These are phyloP conservation scores for Microctonus aethiopoides DNA, from an alignment of 2,888 invertebrate species.

Conservation along the genomic window DNA sequence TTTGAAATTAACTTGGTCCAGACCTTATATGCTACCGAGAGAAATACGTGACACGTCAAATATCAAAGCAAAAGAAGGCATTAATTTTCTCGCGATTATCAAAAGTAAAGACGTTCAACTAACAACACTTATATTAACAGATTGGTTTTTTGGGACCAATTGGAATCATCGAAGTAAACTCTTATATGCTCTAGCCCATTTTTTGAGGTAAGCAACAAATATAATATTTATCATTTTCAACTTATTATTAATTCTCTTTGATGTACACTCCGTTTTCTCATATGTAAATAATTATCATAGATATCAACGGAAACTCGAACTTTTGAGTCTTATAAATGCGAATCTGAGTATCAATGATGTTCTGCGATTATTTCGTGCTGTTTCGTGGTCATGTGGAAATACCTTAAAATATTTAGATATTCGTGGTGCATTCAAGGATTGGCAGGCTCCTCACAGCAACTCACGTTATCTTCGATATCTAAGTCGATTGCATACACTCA, in stretches of 20 bases:
- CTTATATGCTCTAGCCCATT: conserved; percentile 57
- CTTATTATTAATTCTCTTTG: too few species aligned
- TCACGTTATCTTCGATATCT: conserved; percentile 62
- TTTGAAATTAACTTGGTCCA: conserved; percentile 68
- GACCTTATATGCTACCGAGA: conserved; percentile 62
- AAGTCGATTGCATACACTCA: conserved; percentile 63
- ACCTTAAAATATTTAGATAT: conserved; percentile 65
- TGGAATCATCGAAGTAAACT: conserved; percentile 62
- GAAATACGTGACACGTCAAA: conserved; percentile 60
- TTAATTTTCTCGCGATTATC: conserved; percentile 64
- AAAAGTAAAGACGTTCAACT: conserved; percentile 66
- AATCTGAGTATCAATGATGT: conserved; percentile 67
- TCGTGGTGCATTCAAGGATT: conserved; percentile 67
- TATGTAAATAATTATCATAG: conserved; percentile 48
- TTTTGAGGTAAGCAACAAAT: conserved; percentile 54
- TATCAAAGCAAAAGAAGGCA: conserved; percentile 64
- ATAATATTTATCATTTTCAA: too few species aligned
- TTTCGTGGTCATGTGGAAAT: conserved; percentile 58
- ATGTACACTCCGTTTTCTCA: neutral
- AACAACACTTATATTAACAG: conserved; percentile 64
- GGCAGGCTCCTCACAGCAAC: conserved; percentile 62
- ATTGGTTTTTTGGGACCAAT: conserved; percentile 68
- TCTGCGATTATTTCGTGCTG: conserved; percentile 65
- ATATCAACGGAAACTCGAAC: conserved; percentile 64
- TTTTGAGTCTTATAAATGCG: conserved; percentile 66